Conservation (phyloP, 2,113 vertebrate species). For the Serilophus lunatus region DNA sequence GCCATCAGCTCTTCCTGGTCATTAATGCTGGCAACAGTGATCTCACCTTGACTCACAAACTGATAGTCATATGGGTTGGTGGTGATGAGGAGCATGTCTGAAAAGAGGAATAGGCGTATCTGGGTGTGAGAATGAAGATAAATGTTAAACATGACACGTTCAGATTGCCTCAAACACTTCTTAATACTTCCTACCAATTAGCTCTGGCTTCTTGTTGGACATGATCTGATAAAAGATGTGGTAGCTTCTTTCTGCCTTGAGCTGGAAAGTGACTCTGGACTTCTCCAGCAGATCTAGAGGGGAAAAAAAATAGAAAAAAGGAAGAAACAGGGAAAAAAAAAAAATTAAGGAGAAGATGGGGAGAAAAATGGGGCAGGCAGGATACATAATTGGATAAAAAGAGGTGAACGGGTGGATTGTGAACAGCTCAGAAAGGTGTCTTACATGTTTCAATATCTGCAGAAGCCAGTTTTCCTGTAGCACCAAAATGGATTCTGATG, state of each 20-base stretch:
- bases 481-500: conserved; percentile 90
- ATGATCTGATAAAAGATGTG: conserved; percentile 62
- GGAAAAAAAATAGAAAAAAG: not conserved
- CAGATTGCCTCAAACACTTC: not conserved
- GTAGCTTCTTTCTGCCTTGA: conserved; percentile 56
- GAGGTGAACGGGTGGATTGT: not conserved
- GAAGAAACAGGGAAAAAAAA: not conserved
- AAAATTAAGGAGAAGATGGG: not conserved
- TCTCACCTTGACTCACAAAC: conserved; percentile 46
- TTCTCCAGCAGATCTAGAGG: conserved; percentile 75
- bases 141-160: not conserved
- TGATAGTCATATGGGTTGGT: conserved; percentile 78
- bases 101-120: not conserved
- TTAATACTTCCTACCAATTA: conserved; percentile 31
- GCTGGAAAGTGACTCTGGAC: conserved; percentile 62
- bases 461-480: conserved; percentile 92
- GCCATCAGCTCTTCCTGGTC: conserved; percentile 87
- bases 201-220: conserved; percentile 59
- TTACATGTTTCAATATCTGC: conserved; percentile 75
- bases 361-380: not conserved
- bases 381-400: not conserved
- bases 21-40: conserved; percentile 83
- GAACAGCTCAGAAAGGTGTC: conserved; percentile 4
- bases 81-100: conserved; percentile 86
- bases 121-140: not conserved